These are phyloP conservation scores for Neosilurus mollespiculum DNA, from an alignment of 2,797 vertebrate genomes.

Conservation along the genomic window DNA sequence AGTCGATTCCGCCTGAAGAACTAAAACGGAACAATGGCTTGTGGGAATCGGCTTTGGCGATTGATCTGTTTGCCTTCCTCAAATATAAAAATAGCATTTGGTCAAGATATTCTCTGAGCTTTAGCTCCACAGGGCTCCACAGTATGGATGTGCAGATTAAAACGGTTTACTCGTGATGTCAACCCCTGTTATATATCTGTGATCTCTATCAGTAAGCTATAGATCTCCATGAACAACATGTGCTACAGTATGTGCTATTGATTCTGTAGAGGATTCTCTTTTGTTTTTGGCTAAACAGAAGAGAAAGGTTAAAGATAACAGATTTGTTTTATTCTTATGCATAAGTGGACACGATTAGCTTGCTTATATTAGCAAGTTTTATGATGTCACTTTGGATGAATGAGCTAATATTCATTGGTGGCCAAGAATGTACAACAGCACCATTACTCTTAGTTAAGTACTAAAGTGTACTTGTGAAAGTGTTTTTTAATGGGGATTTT, in stretches of 20 bases:
- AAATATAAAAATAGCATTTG: constrained; percentile 2
- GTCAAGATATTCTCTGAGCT: background rate
- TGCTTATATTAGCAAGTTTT: background rate
- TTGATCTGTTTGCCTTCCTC: background rate
- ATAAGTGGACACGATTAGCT: background rate
- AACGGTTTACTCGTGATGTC: background rate
- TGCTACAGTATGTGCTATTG: background rate
- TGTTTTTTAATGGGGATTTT: background rate
- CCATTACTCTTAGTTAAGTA: background rate
- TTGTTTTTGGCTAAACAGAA: background rate
- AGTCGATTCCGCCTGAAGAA: background rate
- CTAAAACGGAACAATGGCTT: background rate
- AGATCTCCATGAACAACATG: background rate
- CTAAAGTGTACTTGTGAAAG: background rate
- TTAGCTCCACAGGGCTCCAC: background rate
- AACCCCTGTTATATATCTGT: background rate
- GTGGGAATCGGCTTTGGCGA: background rate
- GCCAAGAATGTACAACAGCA: background rate
- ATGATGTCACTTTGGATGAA: background rate
- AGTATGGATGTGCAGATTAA: background rate
- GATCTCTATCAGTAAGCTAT: background rate
- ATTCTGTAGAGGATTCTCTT: background rate
- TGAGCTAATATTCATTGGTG: background rate
- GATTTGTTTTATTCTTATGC: background rate
- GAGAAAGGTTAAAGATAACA: background rate